These are phyloP conservation scores for Strix uralensis DNA, from an alignment of 2,113 vertebrate genomes.

Conservation along the genomic window DNA sequence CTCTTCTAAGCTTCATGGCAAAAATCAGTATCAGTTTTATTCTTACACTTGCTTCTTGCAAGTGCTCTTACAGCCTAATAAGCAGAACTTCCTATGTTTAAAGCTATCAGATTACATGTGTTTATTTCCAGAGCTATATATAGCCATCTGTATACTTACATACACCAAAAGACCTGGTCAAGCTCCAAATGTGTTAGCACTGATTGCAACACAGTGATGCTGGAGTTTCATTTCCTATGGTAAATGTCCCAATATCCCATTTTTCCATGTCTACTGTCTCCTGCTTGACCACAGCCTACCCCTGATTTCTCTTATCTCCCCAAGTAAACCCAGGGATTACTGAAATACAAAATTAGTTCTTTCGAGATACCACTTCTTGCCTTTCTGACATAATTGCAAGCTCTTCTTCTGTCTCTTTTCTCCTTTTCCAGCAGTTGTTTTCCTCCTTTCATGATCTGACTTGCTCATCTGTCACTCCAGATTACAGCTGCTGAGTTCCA, in stretches of 20 bases:
- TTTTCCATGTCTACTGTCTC: not conserved
- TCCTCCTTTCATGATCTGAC: slow-evolving; percentile 32
- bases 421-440: not conserved
- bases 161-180: not conserved
- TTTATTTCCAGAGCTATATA: slow-evolving; percentile 44
- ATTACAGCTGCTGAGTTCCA: slow-evolving; percentile 27
- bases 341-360: not conserved
- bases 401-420: not conserved
- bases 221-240: slow-evolving; percentile 18
- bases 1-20: not conserved
- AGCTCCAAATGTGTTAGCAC: not conserved
- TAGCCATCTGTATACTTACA: not conserved
- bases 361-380: not conserved
- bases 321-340: not conserved
- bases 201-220: not conserved
- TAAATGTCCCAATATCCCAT: not conserved
- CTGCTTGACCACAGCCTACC: not conserved
- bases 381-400: not conserved
- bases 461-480: slow-evolving; percentile 41
- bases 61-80: not conserved
- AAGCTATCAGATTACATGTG: not conserved
- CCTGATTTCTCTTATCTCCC: not conserved
- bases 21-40: not conserved
- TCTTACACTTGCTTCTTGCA: not conserved
- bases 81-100: not conserved